Conservation (phyloP, 2,888 invertebrate genomes). For the Hydriomena furcata region DNA sequence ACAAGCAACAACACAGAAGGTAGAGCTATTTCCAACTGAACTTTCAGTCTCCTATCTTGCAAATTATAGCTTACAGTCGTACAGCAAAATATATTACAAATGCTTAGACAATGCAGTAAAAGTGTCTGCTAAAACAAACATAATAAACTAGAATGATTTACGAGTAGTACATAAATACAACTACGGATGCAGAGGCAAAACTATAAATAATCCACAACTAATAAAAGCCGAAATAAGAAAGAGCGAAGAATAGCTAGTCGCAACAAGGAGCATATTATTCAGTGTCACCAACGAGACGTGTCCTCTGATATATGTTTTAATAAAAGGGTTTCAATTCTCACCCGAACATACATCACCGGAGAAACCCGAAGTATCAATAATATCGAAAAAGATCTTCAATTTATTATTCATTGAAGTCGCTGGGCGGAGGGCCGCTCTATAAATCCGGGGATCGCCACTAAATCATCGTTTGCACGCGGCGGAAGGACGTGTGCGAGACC, state of each 20-base stretch:
- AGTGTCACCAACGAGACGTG: slow-evolving; percentile 77
- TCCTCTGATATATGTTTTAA: slow-evolving; percentile 81
- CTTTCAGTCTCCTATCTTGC: no score
- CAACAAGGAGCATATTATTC: slow-evolving; percentile 80
- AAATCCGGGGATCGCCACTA: slow-evolving; percentile 75
- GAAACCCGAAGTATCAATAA: slow-evolving; percentile 77
- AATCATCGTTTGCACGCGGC: slow-evolving; percentile 70
- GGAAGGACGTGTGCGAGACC: slow-evolving; percentile 59
- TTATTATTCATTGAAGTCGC: slow-evolving; percentile 79
- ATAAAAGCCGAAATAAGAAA: slow-evolving; percentile 75
- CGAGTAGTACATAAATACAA: slow-evolving; percentile 37
- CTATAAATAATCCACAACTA: slow-evolving; percentile 70
- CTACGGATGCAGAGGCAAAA: slow-evolving; percentile 50
- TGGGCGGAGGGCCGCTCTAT: slow-evolving; percentile 66
- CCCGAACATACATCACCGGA: slow-evolving; percentile 74
- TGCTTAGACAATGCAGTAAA: no score
- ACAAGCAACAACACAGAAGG: no score
- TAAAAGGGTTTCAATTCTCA: slow-evolving; percentile 81
- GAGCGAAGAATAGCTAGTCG: slow-evolving; percentile 71
- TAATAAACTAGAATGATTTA: slow-evolving; percentile 50
- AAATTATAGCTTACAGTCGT: no score
- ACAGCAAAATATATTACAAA: no score
- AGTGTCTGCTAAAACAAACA: slow-evolving; percentile 28
- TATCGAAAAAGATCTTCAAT: slow-evolving; percentile 77
- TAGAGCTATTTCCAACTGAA: no score